Evolutionary conservation across 2,797 vertebrate species (phyloP).

Genomic region (Pempheris klunzingeri): DNA sequence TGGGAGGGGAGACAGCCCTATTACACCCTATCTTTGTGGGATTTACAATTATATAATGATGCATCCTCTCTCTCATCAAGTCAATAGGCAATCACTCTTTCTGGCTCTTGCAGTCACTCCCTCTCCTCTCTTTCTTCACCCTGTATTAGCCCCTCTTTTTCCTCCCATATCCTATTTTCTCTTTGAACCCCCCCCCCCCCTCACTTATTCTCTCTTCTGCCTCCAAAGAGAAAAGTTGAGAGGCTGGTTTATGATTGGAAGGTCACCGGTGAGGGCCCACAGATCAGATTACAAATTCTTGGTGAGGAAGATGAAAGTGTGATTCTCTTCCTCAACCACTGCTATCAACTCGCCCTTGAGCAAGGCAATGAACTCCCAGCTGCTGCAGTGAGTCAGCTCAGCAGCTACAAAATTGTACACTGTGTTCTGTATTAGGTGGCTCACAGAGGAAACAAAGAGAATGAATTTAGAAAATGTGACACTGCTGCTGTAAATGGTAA

Average conservation of each 20-base stretch:
- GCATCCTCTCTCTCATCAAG: conserved; percentile 79
- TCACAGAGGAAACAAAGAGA: not conserved
- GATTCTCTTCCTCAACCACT: not conserved
- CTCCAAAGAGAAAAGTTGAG: conserved; percentile 58
- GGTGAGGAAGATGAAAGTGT: conserved; percentile 14
- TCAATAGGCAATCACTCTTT: conserved; percentile 78
- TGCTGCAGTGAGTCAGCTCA: conserved; percentile 24
- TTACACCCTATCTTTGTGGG: conserved; percentile 83
- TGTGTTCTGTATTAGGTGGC: not conserved
- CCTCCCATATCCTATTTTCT: conserved; percentile 55
- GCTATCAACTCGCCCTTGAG: conserved; percentile 30
- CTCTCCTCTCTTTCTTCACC: conserved; percentile 55
- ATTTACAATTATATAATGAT: conserved; percentile 86
- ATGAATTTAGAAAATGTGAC: not conserved
- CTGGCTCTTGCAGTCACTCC: conserved; percentile 65
- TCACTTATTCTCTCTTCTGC: conserved; percentile 41
- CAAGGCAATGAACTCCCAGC: conserved; percentile 27
- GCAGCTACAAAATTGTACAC: not conserved
- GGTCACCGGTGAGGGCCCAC: conserved; percentile 26
- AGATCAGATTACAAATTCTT: conserved; percentile 31
- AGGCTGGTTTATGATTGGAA: conserved; percentile 37
- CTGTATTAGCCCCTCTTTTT: conserved; percentile 37
- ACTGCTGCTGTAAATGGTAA: not conserved
- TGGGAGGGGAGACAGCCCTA: conserved; percentile 76
- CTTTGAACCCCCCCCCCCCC: conserved; percentile 15